Evolutionary conservation across 2,797 vertebrate species (phyloP).

Genomic region (Notolepis coatsorum): DNA sequence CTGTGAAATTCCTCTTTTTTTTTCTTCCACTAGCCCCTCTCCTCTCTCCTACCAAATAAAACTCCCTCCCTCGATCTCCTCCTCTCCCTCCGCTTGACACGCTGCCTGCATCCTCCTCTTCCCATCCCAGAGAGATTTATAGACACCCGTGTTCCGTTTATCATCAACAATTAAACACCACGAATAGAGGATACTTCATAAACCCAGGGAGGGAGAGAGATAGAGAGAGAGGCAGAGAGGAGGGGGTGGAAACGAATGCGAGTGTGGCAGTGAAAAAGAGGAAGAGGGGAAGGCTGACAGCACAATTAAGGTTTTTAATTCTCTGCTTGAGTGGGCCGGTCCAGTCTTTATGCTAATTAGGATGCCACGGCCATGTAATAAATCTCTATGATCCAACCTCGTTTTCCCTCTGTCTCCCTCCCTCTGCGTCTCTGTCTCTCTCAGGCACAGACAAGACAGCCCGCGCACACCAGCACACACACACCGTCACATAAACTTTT

Average conservation of each 20-base stretch:
- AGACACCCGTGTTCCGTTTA: slow-evolving; percentile 85
- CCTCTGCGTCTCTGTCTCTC: slow-evolving; percentile 50
- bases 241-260: slow-evolving; percentile 41
- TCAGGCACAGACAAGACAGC: slow-evolving; percentile 43
- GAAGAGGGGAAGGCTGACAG: slow-evolving; percentile 87
- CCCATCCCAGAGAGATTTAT: slow-evolving; percentile 84
- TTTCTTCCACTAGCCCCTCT: slow-evolving; percentile 11
- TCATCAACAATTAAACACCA: slow-evolving; percentile 90
- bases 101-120: slow-evolving; percentile 31
- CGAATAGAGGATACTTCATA: slow-evolving; percentile 78
- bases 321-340: slow-evolving; percentile 98
- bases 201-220: slow-evolving; percentile 28
- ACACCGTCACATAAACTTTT: slow-evolving; percentile 56
- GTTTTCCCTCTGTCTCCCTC: slow-evolving; percentile 71
- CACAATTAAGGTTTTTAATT: slow-evolving; percentile 99
- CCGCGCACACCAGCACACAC: slow-evolving; percentile 34
- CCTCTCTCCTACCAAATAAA: slow-evolving; percentile 18
- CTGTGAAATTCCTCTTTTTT: slow-evolving; percentile 10
- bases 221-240: slow-evolving; percentile 11
- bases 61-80: not conserved
- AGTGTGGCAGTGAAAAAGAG: slow-evolving; percentile 13
- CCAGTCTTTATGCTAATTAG: slow-evolving; percentile 98
- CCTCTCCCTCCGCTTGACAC: slow-evolving; percentile 14
- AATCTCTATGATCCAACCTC: slow-evolving; percentile 90
- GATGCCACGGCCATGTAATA: slow-evolving; percentile 89